A percentile compares a stretch with the other conserved stretches of the same genome.
phyloP scores from a whole-genome alignment of 2,888 invertebrate genomes.

The Poecilobothrus nobilitatus region DNA sequence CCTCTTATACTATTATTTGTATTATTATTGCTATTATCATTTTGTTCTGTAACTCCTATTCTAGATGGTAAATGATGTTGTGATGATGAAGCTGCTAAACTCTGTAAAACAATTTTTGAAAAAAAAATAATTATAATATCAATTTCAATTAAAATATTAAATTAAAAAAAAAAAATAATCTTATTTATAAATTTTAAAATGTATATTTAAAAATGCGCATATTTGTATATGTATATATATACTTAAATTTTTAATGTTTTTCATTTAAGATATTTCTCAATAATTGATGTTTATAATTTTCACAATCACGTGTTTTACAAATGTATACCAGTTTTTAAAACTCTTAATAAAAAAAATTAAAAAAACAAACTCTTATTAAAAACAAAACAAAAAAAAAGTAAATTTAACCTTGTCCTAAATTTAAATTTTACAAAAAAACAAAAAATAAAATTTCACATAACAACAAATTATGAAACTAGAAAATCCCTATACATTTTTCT shows the following conservation, averaged over 20 bases:
- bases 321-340: neutral
- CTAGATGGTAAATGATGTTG: neutral
- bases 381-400: neutral
- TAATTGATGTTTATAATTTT: neutral
- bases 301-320: neutral
- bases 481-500: neutral
- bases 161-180: too few species aligned
- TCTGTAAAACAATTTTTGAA: neutral
- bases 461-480: neutral
- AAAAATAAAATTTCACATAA: neutral
- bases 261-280: neutral
- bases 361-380: neutral
- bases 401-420: neutral
- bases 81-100: neutral
- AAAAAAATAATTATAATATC: too few species aligned
- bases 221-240: too few species aligned
- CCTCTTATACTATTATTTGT: conserved; percentile 36
- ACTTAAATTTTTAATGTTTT: neutral
- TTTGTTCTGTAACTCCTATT: neutral
- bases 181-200: too few species aligned
- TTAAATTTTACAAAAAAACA: neutral
- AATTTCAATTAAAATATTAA: too few species aligned
- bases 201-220: too few species aligned
- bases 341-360: neutral
- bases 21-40: conserved; percentile 26